Evolutionary conservation across 1,140 invertebrate species (phyloP).

Genomic region (Meloidogyne floridensis): DNA sequence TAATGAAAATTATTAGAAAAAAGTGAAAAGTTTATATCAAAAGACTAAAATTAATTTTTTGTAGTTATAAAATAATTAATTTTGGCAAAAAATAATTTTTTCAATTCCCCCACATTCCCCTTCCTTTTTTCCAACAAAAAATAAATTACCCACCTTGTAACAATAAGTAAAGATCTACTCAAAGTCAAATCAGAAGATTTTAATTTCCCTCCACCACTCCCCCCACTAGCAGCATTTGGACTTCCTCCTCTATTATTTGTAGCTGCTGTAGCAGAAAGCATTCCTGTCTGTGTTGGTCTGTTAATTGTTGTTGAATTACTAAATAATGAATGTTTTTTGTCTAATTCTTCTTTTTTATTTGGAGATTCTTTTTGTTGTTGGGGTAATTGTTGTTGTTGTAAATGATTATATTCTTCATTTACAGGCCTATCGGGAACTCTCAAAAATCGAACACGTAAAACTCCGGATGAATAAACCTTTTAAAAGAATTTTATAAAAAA

Average conservation of each 20-base stretch:
- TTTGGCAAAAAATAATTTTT: too few relatives aligned
- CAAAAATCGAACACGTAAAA: conserved; percentile 62
- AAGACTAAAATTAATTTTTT: too few relatives aligned
- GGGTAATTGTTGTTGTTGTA: neutral
- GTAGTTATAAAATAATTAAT: too few relatives aligned
- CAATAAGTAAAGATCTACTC: conserved; percentile 61
- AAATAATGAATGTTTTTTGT: conserved; percentile 4
- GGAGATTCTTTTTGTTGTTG: neutral
- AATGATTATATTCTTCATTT: conserved; percentile 41
- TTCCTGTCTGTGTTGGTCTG: conserved; percentile 20
- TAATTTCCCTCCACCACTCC: conserved; percentile 54
- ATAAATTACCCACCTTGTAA: conserved; percentile 52
- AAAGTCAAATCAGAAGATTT: conserved; percentile 61
- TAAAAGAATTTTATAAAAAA: neutral
- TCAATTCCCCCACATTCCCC: too few relatives aligned
- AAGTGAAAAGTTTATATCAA: too few relatives aligned
- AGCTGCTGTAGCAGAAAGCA: neutral
- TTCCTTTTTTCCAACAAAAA: too few relatives aligned
- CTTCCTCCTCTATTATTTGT: conserved; percentile 1
- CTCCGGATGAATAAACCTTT: conserved; percentile 58
- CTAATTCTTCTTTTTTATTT: conserved; percentile 49
- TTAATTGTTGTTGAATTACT: conserved; percentile 9
- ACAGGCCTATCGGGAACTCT: conserved; percentile 43
- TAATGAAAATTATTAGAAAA: conserved; percentile 17
- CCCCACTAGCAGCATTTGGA: neutral